Evolutionary conservation across 2,888 invertebrate species (phyloP).

Genomic region (Malachius bipustulatus): DNA sequence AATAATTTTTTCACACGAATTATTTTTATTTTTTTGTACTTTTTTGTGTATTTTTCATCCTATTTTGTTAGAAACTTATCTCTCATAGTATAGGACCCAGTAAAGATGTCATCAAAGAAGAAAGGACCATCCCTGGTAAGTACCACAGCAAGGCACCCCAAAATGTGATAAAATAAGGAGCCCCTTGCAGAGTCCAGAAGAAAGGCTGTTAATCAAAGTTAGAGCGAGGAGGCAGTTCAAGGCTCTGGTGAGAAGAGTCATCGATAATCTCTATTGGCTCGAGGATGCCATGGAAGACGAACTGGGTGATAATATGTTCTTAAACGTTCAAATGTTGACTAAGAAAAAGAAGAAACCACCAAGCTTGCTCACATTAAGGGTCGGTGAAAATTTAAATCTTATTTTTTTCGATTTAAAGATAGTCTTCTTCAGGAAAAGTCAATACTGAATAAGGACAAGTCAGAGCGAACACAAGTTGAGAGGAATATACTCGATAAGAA

Average conservation of each 20-base stretch:
- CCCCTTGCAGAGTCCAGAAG: constrained; percentile 23
- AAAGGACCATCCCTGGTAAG: no score
- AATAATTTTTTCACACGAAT: no score
- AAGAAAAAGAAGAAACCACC: constrained; percentile 25
- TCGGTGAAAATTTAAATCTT: constrained; percentile 1
- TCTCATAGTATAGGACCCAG: no score
- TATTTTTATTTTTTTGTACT: no score
- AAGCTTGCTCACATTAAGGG: constrained; percentile 22
- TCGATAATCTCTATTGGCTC: constrained; percentile 46
- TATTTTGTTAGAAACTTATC: no score
- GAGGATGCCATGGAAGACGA: constrained; percentile 39
- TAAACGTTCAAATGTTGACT: constrained; percentile 38
- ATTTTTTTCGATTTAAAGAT: no score
- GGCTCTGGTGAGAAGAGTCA: constrained; percentile 43
- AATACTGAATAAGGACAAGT: constrained; percentile 43
- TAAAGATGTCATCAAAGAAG: no score
- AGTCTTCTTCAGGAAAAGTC: constrained; percentile 43
- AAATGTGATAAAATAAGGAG: no score
- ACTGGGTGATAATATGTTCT: constrained; percentile 40
- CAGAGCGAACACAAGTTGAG: constrained; percentile 45
- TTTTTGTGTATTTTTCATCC: no score
- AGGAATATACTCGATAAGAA: constrained; percentile 45
- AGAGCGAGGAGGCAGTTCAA: constrained; percentile 44
- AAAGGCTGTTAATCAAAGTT: constrained; percentile 21
- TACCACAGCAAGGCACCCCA: no score